These are phyloP conservation scores for Thunnus albacares DNA, from an alignment of 2,797 vertebrate species.

Conservation along the genomic window DNA sequence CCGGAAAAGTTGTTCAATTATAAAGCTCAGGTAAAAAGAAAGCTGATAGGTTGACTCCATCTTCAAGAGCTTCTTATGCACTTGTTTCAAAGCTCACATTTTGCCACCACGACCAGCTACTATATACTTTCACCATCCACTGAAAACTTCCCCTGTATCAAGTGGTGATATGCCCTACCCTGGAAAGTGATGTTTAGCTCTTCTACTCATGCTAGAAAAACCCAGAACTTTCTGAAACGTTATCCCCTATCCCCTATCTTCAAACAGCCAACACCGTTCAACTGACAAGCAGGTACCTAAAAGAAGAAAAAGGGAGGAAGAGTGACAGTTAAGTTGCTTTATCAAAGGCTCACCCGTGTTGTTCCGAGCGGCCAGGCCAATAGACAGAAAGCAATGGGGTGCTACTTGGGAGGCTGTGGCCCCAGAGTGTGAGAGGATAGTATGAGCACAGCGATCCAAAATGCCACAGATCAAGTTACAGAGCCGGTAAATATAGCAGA, in stretches of 20 bases:
- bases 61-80: neutral
- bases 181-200: neutral
- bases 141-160: slow-evolving; percentile 10
- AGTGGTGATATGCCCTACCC: neutral
- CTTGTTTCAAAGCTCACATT: slow-evolving; percentile 24
- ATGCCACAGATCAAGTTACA: slow-evolving; percentile 95
- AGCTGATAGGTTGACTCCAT: slow-evolving; percentile 13
- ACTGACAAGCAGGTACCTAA: slow-evolving; percentile 44
- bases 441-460: slow-evolving; percentile 84
- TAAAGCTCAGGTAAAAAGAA: slow-evolving; percentile 18
- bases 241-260: slow-evolving; percentile 11
- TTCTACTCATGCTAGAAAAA: slow-evolving; percentile 35
- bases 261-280: slow-evolving; percentile 23
- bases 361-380: slow-evolving; percentile 68
- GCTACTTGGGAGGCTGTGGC: slow-evolving; percentile 76
- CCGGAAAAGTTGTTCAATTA: slow-evolving; percentile 23
- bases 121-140: slow-evolving; percentile 13
- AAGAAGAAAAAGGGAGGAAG: slow-evolving; percentile 46
- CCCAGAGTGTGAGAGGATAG: slow-evolving; percentile 84
- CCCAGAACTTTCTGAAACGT: slow-evolving; percentile 45
- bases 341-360: slow-evolving; percentile 78
- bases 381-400: slow-evolving; percentile 68
- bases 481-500: slow-evolving; percentile 97
- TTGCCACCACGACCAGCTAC: slow-evolving; percentile 3
- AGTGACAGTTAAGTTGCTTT: slow-evolving; percentile 61